These are phyloP conservation scores for Baryphthengus martii DNA, from an alignment of 2,113 vertebrate genomes.

Conservation along the genomic window DNA sequence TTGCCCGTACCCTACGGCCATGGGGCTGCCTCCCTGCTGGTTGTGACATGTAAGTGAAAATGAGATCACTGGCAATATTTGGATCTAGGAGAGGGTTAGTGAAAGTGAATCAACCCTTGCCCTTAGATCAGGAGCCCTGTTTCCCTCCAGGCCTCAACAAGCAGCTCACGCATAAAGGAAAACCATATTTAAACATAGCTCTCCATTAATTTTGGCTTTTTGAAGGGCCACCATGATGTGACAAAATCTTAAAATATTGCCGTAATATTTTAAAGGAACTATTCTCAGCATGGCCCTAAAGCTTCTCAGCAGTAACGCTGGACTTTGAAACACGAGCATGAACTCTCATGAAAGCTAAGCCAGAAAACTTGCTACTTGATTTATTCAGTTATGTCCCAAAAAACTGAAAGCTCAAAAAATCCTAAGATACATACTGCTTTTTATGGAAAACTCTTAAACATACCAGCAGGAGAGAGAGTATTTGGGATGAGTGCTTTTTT, in stretches of 20 bases:
- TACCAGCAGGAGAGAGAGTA: neutral
- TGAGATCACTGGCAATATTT: neutral
- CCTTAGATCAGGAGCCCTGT: neutral
- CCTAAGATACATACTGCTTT: neutral
- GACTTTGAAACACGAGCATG: neutral
- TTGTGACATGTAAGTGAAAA: neutral
- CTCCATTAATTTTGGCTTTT: neutral
- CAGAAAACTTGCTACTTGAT: neutral
- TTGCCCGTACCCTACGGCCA: rapidly evolving
- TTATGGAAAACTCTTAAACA: neutral
- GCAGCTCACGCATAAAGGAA: neutral
- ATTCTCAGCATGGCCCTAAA: neutral
- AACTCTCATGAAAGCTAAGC: neutral
- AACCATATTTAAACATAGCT: neutral
- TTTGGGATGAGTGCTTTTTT: neutral
- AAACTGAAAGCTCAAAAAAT: neutral
- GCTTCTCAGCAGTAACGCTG: neutral
- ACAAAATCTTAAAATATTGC: neutral
- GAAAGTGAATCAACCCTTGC: neutral
- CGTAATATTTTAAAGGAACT: neutral
- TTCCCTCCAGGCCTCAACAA: neutral
- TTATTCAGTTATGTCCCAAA: constrained; percentile 16
- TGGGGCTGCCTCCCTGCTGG: too few relatives aligned
- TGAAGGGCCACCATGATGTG: neutral
- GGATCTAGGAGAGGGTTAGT: neutral